Evolutionary conservation across 1,140 invertebrate species (phyloP).

Genomic region (Lordiphosa stackelbergi): DNA sequence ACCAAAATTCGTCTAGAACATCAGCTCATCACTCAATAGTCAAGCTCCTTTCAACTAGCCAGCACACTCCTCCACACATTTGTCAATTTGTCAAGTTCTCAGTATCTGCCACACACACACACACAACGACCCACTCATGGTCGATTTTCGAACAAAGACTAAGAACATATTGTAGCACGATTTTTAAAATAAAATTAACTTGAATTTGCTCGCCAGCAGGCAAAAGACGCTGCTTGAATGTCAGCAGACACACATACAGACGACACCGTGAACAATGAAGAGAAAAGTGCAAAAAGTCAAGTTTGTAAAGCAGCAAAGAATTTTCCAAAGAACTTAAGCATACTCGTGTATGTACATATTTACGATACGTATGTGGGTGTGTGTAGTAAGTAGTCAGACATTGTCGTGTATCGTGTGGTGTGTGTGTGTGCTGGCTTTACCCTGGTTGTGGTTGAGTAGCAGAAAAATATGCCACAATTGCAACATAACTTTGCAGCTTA

Average conservation of each 20-base stretch:
- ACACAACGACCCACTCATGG: slow-evolving; percentile 3
- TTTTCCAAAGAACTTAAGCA: slow-evolving; percentile 33
- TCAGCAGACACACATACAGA: slow-evolving; percentile 20
- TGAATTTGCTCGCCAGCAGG: slow-evolving; percentile 26
- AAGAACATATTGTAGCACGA: slow-evolving; percentile 56
- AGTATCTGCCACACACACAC: slow-evolving; percentile 32
- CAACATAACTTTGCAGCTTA: slow-evolving; percentile 73
- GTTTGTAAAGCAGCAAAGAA: slow-evolving; percentile 42
- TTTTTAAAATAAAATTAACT: slow-evolving; percentile 69
- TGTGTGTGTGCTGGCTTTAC: background rate
- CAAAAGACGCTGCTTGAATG: slow-evolving; percentile 31
- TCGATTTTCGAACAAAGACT: slow-evolving; percentile 28
- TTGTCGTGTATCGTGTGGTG: too few relatives aligned
- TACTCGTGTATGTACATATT: slow-evolving; percentile 15
- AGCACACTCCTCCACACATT: slow-evolving; percentile 23
- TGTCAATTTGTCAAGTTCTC: slow-evolving; percentile 52
- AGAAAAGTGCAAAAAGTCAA: slow-evolving; percentile 44
- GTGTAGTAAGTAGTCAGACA: too few relatives aligned
- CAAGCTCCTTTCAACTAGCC: slow-evolving; percentile 16
- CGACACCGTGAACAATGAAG: slow-evolving; percentile 24
- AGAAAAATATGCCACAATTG: slow-evolving; percentile 63
- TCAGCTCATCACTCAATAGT: background rate
- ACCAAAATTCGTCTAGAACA: background rate
- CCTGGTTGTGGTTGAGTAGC: slow-evolving; percentile 8
- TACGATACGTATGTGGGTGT: background rate